Evolutionary conservation across 2,113 vertebrate species (phyloP).

Genomic region (Numida meleagris): DNA sequence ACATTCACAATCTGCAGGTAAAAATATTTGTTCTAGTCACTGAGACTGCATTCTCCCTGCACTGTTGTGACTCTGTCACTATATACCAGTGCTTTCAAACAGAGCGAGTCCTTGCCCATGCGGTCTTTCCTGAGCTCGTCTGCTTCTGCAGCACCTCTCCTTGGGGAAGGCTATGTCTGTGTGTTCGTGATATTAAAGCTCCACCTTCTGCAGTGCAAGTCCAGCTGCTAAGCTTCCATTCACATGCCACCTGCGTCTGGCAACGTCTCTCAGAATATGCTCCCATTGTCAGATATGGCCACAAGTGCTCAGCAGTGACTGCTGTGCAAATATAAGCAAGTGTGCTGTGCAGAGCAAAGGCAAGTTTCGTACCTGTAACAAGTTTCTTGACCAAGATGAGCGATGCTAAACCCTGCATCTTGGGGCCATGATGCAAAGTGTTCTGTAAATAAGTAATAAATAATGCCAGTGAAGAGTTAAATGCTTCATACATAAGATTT

Average conservation of each 20-base stretch:
- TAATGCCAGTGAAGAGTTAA: constrained; percentile 47
- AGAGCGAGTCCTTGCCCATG: neutral
- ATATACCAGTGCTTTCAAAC: neutral
- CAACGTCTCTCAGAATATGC: neutral
- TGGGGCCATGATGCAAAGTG: neutral
- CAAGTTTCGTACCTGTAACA: neutral
- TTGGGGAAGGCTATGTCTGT: neutral
- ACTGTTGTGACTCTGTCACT: neutral
- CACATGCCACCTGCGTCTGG: neutral
- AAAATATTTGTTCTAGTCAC: neutral
- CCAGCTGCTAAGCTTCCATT: neutral
- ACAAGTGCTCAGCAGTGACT: fast-evolving
- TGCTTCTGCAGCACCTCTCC: neutral
- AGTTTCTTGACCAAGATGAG: neutral
- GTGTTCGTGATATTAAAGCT: neutral
- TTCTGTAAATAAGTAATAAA: constrained; percentile 24
- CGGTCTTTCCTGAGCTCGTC: neutral
- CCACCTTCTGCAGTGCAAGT: neutral
- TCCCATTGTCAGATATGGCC: neutral
- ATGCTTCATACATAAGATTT: constrained; percentile 50
- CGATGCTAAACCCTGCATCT: neutral
- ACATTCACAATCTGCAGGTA: neutral
- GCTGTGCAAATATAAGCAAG: neutral
- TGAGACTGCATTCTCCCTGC: neutral
- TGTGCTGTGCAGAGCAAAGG: neutral